Evolutionary conservation across 2,888 invertebrate genomes (phyloP), one percentile per base, ranked within the genome.

Genomic region (Myopa testacea): DNA sequence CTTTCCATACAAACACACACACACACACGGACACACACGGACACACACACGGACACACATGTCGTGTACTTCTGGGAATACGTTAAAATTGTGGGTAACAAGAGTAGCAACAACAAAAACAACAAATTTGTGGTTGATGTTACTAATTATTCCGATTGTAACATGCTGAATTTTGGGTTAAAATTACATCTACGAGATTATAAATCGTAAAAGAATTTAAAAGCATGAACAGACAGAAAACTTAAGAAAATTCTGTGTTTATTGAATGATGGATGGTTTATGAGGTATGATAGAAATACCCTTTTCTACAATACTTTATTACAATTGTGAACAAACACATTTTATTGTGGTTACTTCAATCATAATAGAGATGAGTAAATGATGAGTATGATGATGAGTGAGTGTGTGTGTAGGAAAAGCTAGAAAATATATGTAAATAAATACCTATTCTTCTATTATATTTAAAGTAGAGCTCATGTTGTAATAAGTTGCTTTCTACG

Each of bases 131-230:
- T 37, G n/a, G 14, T 34, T 70, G 58, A 52, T 71, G 16, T 71
- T 14, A 16, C 69, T 69, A 26, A 69, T 69, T 69, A 69, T 45
- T 69, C 45, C 19, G 34, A 37, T 37, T 63, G 26, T 16, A 63
- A 63, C 63, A 63, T 37, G 34, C 26, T 37, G 63, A 34, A 63
- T 63, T 63, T 34, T 34, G 14, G 37, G 63, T 63, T 3, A 45
- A 45, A 45, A 45, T 8, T 45, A 8, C 45, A 45, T 45, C 45
- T 45, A 10, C 7, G 7, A 60, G 60, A 60, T 19, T 3, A 19
- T 60, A 19, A 65, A 34, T 26, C 34, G 14, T 34, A 65, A 34
- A 16, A 26, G 37, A 65, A 65, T 65, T 26, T 37, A 10, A 14
- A 65, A 26, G 16, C 16, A 60, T 60, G 60, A 60, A 60, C 45